Evolutionary conservation across 1,140 invertebrate species (phyloP), one percentile per base, ranked within the genome.

Genomic region (Subanguina moxae): DNA sequence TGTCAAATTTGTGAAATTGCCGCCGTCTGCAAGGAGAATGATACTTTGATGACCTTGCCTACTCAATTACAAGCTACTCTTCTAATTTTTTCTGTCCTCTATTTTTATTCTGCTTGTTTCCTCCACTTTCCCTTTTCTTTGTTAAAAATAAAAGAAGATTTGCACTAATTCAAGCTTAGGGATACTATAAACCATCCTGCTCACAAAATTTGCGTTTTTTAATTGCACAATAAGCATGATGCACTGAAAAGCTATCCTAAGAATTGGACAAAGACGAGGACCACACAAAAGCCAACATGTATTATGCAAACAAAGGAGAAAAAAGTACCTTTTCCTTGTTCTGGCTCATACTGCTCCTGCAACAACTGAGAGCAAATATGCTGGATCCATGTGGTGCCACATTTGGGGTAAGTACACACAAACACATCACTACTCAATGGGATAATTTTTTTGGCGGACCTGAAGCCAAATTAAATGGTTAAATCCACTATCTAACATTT

Each of bases 301-400:
- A 68, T 62, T 19, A 52, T 15, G 30, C 1, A 13, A 43, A 46
- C 13, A n/a, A 7, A 43, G 9, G 30, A 15, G 19, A n/a, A 38
- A 28, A 48, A 56, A 30, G 17, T 68, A 82, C 80, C 80, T 70
- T 82, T 80, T 62, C 80, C 80, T 30, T 58, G 63, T 25, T 70
- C 73, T 7, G 78, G 76, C 27, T 71, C 76, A 57, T 80, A 80
- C 27, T 77, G 65, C 0, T 70, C 32, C 48, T 64, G 42, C 46
- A 82, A n/a, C 1, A 82, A 46, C 52, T 82, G 80, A 7, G 77
- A 74, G 59, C 74, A 80, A 59, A 83, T 83, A 46, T 83, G 79
- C 30, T 84, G 80, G 56, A 84, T 77, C 83, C 83, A 83, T 0
- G 82, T 83, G 13, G 81, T 83, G 28, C 80, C 78, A 59, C 80